phyloP scores from a whole-genome alignment of 2,888 invertebrate genomes.

The Synergus japonicus region DNA sequence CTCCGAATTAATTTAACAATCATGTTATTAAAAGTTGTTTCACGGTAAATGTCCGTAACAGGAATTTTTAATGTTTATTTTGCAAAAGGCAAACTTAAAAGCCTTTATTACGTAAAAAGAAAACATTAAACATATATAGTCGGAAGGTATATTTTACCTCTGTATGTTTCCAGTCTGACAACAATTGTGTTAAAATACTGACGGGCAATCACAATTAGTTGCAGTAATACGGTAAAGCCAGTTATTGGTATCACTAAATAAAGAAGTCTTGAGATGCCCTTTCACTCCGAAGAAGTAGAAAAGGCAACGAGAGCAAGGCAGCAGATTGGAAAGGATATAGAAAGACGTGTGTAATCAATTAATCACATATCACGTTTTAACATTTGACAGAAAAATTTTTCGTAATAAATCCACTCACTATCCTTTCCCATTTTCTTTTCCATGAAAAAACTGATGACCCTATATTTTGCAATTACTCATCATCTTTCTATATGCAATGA shows the following conservation, averaged over 20 bases:
- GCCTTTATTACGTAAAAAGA: too few relatives aligned
- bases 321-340: not conserved
- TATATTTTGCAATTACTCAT: not conserved
- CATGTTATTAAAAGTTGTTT: too few relatives aligned
- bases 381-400: not conserved
- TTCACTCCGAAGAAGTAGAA: slow-evolving; percentile 13
- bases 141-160: too few relatives aligned
- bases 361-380: too few relatives aligned
- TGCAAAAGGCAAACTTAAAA: too few relatives aligned
- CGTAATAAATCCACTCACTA: not conserved
- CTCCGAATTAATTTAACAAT: too few relatives aligned
- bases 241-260: slow-evolving; percentile 53
- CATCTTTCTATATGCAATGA: not conserved
- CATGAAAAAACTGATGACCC: not conserved
- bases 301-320: not conserved
- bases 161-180: too few relatives aligned
- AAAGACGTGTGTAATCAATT: not conserved
- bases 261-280: slow-evolving; percentile 49
- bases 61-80: too few relatives aligned
- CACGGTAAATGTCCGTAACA: too few relatives aligned
- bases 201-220: slow-evolving; percentile 9
- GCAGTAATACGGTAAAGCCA: slow-evolving; percentile 45
- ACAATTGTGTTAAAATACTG: not conserved
- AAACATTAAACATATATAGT: too few relatives aligned
- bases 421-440: not conserved